phyloP scores from a whole-genome alignment of 2,888 invertebrate species.

The Chrysodeixis includens region DNA sequence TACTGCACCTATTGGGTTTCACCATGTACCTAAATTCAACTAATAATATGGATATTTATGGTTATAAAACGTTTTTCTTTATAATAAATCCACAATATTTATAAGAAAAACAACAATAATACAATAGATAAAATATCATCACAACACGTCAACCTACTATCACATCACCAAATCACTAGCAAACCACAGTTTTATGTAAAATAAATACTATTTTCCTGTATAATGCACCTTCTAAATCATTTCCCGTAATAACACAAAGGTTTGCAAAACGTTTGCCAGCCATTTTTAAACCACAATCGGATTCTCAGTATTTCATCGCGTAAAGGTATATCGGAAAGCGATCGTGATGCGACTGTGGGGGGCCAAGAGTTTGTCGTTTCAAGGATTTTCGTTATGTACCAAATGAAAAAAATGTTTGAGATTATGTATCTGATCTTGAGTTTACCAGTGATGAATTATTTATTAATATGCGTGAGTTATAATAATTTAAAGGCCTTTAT shows the following conservation, averaged over 20 bases:
- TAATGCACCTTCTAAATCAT: slow-evolving; percentile 54
- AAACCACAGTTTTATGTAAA: slow-evolving; percentile 27
- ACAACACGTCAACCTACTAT: slow-evolving; percentile 24
- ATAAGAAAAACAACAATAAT: no score
- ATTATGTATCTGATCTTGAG: no score
- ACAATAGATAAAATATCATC: not conserved
- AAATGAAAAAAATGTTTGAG: no score
- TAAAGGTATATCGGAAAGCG: slow-evolving; percentile 55
- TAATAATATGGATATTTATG: no score
- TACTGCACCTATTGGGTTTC: no score
- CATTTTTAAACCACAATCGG: slow-evolving; percentile 68
- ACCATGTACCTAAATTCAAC: no score
- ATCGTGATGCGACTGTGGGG: slow-evolving; percentile 49
- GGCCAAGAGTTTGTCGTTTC: slow-evolving; percentile 20
- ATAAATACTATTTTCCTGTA: slow-evolving; percentile 45
- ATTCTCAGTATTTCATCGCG: slow-evolving; percentile 76
- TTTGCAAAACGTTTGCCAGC: slow-evolving; percentile 58
- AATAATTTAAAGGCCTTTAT: no score
- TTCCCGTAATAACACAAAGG: slow-evolving; percentile 60
- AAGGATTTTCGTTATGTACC: slow-evolving; percentile 16
- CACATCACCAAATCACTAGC: slow-evolving; percentile 32
- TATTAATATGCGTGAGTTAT: no score
- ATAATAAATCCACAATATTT: no score
- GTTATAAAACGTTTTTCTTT: no score
- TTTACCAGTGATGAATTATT: no score